Percentiles rank a stretch among this genome's conserved stretches.
Conservation (phyloP, 2,888 invertebrate species). For the Amiota minor region DNA sequence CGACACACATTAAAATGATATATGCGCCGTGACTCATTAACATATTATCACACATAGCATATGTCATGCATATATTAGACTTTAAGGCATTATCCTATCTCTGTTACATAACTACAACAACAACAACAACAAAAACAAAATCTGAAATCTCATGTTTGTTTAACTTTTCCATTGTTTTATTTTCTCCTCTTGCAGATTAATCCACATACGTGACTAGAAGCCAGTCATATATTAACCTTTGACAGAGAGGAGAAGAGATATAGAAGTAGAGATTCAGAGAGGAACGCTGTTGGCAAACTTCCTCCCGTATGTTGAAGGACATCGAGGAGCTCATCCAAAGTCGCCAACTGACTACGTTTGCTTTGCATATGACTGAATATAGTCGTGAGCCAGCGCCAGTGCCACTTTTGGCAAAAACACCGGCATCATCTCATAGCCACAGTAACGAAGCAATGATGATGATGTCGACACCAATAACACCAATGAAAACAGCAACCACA, state of each 20-base stretch:
- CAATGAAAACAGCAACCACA: background rate
- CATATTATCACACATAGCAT: slow-evolving; percentile 70
- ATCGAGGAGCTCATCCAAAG: slow-evolving; percentile 68
- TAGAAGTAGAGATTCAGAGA: slow-evolving; percentile 24
- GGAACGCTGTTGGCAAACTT: slow-evolving; percentile 9
- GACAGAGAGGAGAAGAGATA: slow-evolving; percentile 12
- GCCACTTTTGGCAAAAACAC: slow-evolving; percentile 54
- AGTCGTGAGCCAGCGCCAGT: slow-evolving; percentile 52
- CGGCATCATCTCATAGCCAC: background rate
- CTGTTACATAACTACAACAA: slow-evolving; percentile 38
- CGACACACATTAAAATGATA: slow-evolving; percentile 62
- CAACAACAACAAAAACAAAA: background rate
- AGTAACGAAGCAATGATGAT: slow-evolving; percentile 3
- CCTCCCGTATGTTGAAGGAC: slow-evolving; percentile 70
- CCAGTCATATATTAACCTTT: slow-evolving; percentile 3
- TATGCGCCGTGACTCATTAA: slow-evolving; percentile 70
- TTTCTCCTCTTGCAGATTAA: slow-evolving; percentile 41
- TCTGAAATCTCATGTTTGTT: slow-evolving; percentile 3
- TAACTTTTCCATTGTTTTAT: background rate
- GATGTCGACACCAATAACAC: slow-evolving; percentile 18
- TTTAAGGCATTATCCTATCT: slow-evolving; percentile 46
- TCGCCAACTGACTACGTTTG: slow-evolving; percentile 60
- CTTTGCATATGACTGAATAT: slow-evolving; percentile 60
- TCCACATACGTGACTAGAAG: slow-evolving; percentile 44
- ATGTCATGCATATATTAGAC: slow-evolving; percentile 67